Base-by-base conservation (phyloP, 2,113 vertebrate species). In the Campylomormyrus tamandua region DNA sequence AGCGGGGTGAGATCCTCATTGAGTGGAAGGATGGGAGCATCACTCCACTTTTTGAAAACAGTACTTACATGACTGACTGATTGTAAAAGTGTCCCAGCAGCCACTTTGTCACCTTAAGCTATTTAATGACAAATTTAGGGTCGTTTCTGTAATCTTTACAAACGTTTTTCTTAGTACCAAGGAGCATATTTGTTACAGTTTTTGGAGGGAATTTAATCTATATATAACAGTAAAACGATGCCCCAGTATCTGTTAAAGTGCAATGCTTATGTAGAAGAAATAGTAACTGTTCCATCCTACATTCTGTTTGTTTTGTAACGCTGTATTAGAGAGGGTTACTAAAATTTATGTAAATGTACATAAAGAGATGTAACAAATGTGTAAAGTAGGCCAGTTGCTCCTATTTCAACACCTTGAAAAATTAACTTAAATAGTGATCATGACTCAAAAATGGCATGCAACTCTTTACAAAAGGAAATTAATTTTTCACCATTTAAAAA, bases 21-120 rank as follows among this genome's bases (percentile, higher is more conserved):
- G 96, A 97, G 91, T 98, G 96, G 97, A 97, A 97, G 90, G 96
- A 97, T 0, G 96, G 96, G 27, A 97, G 95, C 0, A 91, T 97
- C 83, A 97, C 97, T 0, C 96, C 96, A 3, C 95, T 98, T 58
- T 98, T 97, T 46, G 96, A 97, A 84, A 92, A 90, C 0, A 83
- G 62, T 50, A 95, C 92, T 58, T 95, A 92, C 87, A 45, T 92
- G 83, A 89, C 91, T 21, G 85, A 90, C 80, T 92, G 91, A 92
- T 2, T 88, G 21, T 9, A 6, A 66, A 42, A 3, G 8, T 45
- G 10, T 48, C 15, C 27, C 87, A 62, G 50, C 2, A 88, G 9
- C 17, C 35, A 58, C 8, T 45, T 3, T 45, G 35, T 39, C 15
- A 46, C 27, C 42, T 21, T 19, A 39, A 66, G 48, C 46, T 31